Evolutionary conservation across 2,113 vertebrate species (phyloP).

Genomic region (Panurus biarmicus): DNA sequence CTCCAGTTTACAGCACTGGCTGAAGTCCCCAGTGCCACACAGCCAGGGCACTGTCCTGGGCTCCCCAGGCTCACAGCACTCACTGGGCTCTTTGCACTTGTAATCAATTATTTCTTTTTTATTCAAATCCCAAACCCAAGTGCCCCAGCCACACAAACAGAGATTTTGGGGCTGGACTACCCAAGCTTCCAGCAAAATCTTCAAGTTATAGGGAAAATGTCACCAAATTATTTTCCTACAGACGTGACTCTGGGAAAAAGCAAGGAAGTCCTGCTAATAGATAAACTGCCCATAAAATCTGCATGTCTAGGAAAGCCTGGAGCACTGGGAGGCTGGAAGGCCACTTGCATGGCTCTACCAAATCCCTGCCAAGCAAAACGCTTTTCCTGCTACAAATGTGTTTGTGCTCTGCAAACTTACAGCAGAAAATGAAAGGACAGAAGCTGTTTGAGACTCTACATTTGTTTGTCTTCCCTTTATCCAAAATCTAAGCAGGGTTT

Average conservation of each 20-base stretch:
- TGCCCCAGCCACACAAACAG: background rate
- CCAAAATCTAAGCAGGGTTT: background rate
- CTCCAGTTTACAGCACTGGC: background rate
- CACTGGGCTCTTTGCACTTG: background rate
- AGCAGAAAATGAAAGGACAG: background rate
- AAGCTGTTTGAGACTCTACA: background rate
- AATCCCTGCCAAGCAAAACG: background rate
- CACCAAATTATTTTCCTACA: background rate
- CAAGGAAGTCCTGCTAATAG: background rate
- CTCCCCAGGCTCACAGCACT: background rate
- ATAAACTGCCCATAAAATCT: background rate
- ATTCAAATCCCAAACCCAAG: background rate
- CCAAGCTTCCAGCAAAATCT: background rate
- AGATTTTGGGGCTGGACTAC: background rate
- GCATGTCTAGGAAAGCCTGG: background rate
- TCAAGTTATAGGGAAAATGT: background rate
- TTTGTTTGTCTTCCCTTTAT: background rate
- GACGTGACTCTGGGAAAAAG: background rate
- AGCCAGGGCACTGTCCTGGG: background rate
- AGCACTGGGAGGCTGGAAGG: background rate
- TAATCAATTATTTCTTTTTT: background rate
- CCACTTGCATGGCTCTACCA: rapidly evolving
- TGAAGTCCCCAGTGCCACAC: background rate
- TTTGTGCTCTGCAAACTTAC: background rate
- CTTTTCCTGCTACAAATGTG: background rate